Evolutionary conservation across 1,140 invertebrate genomes (phyloP), one percentile per base, ranked within the genome.

Genomic region (Drosophila mayri): DNA sequence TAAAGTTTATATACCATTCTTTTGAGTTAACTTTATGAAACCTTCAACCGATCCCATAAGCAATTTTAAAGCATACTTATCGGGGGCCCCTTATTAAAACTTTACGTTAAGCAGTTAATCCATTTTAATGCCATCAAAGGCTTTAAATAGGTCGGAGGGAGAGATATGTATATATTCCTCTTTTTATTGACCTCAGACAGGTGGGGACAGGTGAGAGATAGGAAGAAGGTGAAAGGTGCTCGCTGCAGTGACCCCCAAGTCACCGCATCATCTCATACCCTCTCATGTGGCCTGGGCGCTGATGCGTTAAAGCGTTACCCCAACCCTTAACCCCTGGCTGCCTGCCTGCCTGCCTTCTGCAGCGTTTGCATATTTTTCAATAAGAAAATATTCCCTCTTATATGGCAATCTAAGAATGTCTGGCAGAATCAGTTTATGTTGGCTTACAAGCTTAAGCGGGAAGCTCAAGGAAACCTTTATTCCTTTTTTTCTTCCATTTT

Each of bases 331-430:
- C 47, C 64, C 46, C 14, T 46, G 18, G 12, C 14, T 22, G 32
- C 32, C 12, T 18, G 47, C 10, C 28, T 25, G 14, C 40, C n/a
- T 12, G 22, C 49, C 59, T 35, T 65, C 58, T 55, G 81, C 81
- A 67, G n/a, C 62, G 81, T 80, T 71, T 84, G 81, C 81, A 85
- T 86, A 86, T 81, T 74, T 85, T 81, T 63, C 82, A 86, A 81
- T 85, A 78, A 70, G 49, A 86, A 73, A 70, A 81, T 85, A 81
- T 84, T 81, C 60, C 37, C 64, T 75, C 28, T 55, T 68, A 76
- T 50, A 58, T 61, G 73, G 55, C 49, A 57, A 77, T 70, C 49
- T 22, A 58, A 60, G 67, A 66, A 62, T 47, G 37, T 62, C 59
- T 49, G 41, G 25, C 25, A 4, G 55, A 65, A 76, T 76, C 72